These are phyloP conservation scores for Sisor rabdophorus DNA, from an alignment of 2,113 vertebrate genomes.

Conservation along the genomic window DNA sequence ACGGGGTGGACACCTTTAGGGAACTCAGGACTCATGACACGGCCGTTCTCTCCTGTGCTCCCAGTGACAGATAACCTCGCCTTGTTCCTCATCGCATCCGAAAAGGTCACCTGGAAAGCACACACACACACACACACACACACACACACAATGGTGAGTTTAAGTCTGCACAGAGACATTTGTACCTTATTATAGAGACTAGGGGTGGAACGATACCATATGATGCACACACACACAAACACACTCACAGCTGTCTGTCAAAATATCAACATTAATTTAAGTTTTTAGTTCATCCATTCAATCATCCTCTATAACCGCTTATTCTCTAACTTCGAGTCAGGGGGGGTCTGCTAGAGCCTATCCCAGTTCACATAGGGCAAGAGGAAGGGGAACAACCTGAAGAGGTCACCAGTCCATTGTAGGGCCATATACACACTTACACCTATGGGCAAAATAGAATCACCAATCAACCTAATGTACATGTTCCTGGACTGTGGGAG, in stretches of 20 bases:
- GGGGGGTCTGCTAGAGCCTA: too few species aligned
- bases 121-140: conserved; percentile 38
- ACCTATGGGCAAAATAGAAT: too few species aligned
- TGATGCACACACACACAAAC: too few species aligned
- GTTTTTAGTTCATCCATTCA: not conserved
- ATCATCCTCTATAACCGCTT: too few species aligned
- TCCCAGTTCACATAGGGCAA: too few species aligned
- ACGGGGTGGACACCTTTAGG: conserved; percentile 97
- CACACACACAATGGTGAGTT: conserved; percentile 29
- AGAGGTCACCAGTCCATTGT: too few species aligned
- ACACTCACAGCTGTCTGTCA: too few species aligned
- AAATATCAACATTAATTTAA: not conserved
- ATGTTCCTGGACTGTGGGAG: too few species aligned
- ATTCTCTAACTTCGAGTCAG: too few species aligned
- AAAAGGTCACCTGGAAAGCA: conserved; percentile 87
- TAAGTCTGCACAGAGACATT: not conserved
- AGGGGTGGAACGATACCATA: conserved; percentile 14
- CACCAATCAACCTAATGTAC: too few species aligned
- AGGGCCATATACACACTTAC: too few species aligned
- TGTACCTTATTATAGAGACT: not conserved
- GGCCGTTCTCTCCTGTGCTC: conserved; percentile 98
- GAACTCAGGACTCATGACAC: conserved; percentile 97
- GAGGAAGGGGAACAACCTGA: too few species aligned
- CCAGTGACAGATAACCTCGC: conserved; percentile 96
- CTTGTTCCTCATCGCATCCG: conserved; percentile 91